Evolutionary conservation across 2,888 invertebrate species (phyloP).

Genomic region (Sepiola atlantica): DNA sequence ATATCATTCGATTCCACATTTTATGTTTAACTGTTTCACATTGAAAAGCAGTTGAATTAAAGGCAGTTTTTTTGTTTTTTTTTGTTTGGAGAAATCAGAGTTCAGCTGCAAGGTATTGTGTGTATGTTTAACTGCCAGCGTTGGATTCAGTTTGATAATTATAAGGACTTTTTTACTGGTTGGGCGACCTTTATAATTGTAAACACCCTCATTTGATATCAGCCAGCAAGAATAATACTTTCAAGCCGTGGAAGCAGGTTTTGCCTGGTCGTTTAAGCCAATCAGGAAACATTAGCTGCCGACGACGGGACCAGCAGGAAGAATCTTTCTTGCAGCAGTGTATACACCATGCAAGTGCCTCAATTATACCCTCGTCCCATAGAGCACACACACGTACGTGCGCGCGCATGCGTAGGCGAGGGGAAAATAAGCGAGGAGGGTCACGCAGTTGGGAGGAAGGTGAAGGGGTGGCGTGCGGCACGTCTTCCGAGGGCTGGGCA

Average conservation of each 20-base stretch:
- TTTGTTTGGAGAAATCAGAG: not conserved
- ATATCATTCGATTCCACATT: not conserved
- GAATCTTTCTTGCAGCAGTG: not conserved
- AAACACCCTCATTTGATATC: not conserved
- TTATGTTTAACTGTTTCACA: not conserved
- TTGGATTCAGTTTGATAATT: not conserved
- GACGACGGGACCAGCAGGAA: not conserved
- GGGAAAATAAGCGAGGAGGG: not conserved
- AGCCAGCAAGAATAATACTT: not conserved
- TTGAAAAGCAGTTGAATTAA: not conserved
- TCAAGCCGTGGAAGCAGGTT: not conserved
- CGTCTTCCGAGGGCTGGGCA: conserved; percentile 32
- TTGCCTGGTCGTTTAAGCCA: not conserved
- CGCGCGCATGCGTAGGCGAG: not conserved
- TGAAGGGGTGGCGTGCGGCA: not conserved
- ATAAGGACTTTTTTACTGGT: not conserved
- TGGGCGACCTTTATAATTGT: not conserved
- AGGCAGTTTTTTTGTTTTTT: not conserved
- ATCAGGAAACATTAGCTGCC: not conserved
- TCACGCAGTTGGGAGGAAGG: too few relatives aligned
- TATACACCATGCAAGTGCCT: not conserved
- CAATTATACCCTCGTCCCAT: not conserved
- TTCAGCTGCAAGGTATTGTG: not conserved
- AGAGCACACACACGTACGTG: not conserved
- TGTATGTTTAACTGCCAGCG: not conserved